Evolutionary conservation across 2,888 invertebrate genomes (phyloP).

Genomic region (Hypselothyrea guttata): DNA sequence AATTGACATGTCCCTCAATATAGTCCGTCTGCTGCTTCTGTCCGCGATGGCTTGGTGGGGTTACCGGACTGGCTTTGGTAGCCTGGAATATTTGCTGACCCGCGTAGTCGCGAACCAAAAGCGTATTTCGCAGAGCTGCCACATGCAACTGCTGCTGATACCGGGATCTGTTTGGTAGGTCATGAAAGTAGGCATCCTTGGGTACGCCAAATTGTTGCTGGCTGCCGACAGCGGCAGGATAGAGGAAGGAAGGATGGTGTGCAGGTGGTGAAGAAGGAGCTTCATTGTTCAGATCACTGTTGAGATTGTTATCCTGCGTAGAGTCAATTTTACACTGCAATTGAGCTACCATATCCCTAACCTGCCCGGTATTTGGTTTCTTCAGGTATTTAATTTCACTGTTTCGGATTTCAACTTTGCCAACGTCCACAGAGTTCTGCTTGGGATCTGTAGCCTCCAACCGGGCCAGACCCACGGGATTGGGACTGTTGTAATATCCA

Average conservation of each 20-base stretch:
- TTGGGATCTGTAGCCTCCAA: constrained; percentile 1
- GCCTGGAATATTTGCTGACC: constrained; percentile 10
- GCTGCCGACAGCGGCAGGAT: constrained; percentile 9
- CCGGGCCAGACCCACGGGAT: constrained; percentile 28
- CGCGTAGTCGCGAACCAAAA: constrained; percentile 20
- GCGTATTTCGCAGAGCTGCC: constrained; percentile 28
- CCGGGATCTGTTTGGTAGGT: constrained; percentile 83
- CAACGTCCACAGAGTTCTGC: constrained; percentile 34
- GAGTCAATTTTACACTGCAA: constrained; percentile 65
- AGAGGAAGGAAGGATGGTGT: constrained; percentile 25
- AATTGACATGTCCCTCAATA: constrained; percentile 4
- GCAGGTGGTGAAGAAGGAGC: constrained; percentile 3
- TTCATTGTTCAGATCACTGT: constrained; percentile 15
- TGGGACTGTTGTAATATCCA: constrained; percentile 45
- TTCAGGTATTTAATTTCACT: constrained; percentile 74
- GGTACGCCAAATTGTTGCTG: constrained; percentile 79
- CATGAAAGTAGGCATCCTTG: constrained; percentile 86
- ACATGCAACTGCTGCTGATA: constrained; percentile 26
- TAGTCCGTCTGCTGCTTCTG: constrained; percentile 29
- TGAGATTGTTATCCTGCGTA: constrained; percentile 12
- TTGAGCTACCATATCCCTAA: constrained; percentile 73
- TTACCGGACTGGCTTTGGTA: constrained; percentile 1
- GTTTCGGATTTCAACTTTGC: constrained; percentile 58
- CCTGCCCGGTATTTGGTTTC: constrained; percentile 70
- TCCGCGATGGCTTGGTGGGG: too few species aligned